Percentiles rank a stretch among this genome's conserved stretches.
phyloP scores from a whole-genome alignment of 2,113 vertebrate species.

The Oceanites oceanicus region DNA sequence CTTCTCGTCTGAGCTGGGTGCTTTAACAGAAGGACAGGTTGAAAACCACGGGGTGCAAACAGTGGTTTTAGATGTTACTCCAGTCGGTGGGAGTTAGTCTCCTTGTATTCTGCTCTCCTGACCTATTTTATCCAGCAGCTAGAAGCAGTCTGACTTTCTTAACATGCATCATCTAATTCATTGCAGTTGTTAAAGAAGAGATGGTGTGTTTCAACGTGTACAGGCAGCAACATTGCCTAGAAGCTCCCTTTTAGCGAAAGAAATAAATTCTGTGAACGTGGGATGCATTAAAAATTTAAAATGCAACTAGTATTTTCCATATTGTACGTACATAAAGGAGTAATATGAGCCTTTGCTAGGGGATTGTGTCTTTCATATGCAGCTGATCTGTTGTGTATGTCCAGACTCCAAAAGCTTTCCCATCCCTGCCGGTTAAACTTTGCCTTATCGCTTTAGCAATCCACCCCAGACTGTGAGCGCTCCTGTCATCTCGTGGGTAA shows the following conservation, averaged over 20 bases:
- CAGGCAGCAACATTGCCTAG: background rate
- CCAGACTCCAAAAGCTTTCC: background rate
- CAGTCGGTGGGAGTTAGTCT: background rate
- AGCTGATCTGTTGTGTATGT: background rate
- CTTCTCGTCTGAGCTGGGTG: background rate
- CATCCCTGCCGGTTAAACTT: background rate
- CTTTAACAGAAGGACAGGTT: background rate
- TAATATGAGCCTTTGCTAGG: background rate
- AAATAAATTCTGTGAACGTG: background rate
- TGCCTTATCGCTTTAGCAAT: background rate
- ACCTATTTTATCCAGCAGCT: background rate
- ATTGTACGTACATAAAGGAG: background rate
- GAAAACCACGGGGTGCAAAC: background rate
- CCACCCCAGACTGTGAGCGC: background rate
- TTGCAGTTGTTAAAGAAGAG: background rate
- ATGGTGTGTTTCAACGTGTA: background rate
- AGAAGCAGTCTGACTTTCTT: background rate
- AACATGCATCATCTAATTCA: background rate
- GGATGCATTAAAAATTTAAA: constrained; percentile 15
- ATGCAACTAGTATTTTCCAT: constrained; percentile 5
- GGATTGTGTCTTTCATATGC: background rate
- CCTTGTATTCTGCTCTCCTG: background rate
- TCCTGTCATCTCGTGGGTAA: background rate
- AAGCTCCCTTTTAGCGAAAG: constrained; percentile 33
- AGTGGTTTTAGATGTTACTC: background rate